Evolutionary conservation across 1,140 invertebrate genomes (phyloP), one percentile per base, ranked within the genome.

Genomic region (Brachionus asplanchnoidis): DNA sequence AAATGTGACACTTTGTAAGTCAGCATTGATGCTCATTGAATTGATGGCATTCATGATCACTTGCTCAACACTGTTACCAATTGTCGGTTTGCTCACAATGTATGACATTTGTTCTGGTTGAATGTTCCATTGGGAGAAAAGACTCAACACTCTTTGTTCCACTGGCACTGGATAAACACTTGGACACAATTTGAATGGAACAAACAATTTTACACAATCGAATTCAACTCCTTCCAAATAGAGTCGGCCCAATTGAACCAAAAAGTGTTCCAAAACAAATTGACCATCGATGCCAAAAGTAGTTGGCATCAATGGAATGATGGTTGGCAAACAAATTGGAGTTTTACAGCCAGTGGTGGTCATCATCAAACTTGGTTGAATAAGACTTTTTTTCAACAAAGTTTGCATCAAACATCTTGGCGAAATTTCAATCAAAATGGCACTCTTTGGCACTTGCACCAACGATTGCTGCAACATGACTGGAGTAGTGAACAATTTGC

Each of bases 331-430:
- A 36, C 7, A 17, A 77, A 14, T 77, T 17, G 14, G 32, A 40
- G 28, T 17, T 3, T 40, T 73, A 3, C 36, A n/a, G n/a, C 28
- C n/a, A 40, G 68, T 36, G n/a, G 12, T 36, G n/a, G 28, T 36
- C 32, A n/a, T 46, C 32, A 17, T 77, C 46, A 20, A 46, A 46
- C 20, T 20, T 77, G 42, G 73, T 77, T 46, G 73, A 46, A 46
- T 12, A 4, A 77, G 20, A 5, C 94, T 93, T 86, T 95, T 91
- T 86, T 94, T 94, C 0, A 97, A 89, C 86, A 97, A 93, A 0
- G 95, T 94, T 90, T 97, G 95, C 5, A 98, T 89, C 12, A 98
- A 91, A 86, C 93, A 94, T 88, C 97, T 95, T 1, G 97, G 96
- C 23, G 96, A 95, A 85, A 98, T 93, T 91, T 99, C 97, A 86